Conservation (phyloP, 2,113 vertebrate species). For the Setophaga petechia region DNA sequence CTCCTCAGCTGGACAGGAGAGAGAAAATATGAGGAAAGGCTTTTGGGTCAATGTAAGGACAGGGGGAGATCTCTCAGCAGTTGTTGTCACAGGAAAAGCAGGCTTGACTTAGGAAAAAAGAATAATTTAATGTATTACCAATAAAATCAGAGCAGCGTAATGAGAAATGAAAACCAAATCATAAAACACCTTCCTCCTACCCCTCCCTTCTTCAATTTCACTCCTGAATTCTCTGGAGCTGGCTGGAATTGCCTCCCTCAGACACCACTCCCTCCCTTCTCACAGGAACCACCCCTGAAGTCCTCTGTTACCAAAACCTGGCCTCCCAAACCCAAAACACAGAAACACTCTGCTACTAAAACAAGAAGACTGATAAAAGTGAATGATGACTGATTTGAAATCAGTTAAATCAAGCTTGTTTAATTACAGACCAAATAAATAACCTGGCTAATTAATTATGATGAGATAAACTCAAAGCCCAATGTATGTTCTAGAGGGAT, state of each 20-base stretch:
- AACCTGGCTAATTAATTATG: not conserved
- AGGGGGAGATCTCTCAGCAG: not conserved
- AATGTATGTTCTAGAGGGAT: rapidly evolving
- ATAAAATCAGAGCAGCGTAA: not conserved
- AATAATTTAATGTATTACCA: not conserved
- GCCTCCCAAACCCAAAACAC: not conserved
- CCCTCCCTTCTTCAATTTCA: not conserved
- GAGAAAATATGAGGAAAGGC: not conserved
- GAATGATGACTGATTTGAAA: not conserved
- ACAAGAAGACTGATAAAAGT: not conserved
- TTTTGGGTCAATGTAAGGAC: not conserved
- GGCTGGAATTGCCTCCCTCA: not conserved
- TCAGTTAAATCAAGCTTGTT: not conserved
- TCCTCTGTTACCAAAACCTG: not conserved
- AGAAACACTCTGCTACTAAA: not conserved
- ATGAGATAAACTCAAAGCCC: not conserved
- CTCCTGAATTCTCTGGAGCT: not conserved
- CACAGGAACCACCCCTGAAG: not conserved
- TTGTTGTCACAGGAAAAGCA: not conserved
- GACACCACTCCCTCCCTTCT: not conserved
- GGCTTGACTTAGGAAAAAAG: not conserved
- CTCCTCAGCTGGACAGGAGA: not conserved
- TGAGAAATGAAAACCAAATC: not conserved
- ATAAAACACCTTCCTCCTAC: not conserved
- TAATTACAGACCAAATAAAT: not conserved